Conservation (phyloP, 53 echinoderm and acorn worm genomes). For the Arbacia lixula region DNA sequence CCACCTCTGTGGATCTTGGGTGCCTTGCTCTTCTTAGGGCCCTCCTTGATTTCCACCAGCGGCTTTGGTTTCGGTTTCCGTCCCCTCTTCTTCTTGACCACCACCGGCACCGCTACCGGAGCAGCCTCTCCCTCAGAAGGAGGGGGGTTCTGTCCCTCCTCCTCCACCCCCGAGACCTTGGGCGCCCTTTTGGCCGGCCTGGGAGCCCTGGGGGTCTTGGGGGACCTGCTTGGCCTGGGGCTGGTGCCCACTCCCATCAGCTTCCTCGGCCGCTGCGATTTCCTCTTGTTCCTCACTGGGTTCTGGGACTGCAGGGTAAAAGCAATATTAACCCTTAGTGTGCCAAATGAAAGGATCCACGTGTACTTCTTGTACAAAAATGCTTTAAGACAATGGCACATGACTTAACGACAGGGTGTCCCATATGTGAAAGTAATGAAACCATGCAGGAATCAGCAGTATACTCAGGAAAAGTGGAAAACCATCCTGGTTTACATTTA, state of each 20-base stretch:
- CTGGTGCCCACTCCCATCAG: conserved; percentile 14
- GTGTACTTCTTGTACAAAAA: too few species aligned
- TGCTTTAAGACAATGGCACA: too few species aligned
- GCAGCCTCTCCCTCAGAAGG: neutral
- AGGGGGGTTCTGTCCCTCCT: neutral
- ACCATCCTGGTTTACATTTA: too few species aligned
- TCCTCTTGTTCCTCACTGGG: conserved; percentile 38
- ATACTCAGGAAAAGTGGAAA: too few species aligned
- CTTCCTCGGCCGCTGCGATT: conserved; percentile 29
- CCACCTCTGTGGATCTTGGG: conserved; percentile 18
- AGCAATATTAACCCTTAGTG: neutral
- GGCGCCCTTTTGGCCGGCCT: neutral
- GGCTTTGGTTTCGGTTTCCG: conserved; percentile 41
- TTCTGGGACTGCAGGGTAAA: conserved; percentile 1
- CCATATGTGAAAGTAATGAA: too few species aligned
- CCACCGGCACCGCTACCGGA: neutral
- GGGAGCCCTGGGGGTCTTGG: neutral
- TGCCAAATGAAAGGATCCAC: neutral
- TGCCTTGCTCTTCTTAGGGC: neutral
- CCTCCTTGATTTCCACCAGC: neutral
- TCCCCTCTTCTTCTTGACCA: conserved; percentile 27
- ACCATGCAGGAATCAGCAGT: too few species aligned
- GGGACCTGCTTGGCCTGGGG: conserved; percentile 1
- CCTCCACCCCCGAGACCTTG: neutral
- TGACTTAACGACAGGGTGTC: too few species aligned